Evolutionary conservation across 2,888 invertebrate species (phyloP).

Genomic region (Leucozona laternaria): DNA sequence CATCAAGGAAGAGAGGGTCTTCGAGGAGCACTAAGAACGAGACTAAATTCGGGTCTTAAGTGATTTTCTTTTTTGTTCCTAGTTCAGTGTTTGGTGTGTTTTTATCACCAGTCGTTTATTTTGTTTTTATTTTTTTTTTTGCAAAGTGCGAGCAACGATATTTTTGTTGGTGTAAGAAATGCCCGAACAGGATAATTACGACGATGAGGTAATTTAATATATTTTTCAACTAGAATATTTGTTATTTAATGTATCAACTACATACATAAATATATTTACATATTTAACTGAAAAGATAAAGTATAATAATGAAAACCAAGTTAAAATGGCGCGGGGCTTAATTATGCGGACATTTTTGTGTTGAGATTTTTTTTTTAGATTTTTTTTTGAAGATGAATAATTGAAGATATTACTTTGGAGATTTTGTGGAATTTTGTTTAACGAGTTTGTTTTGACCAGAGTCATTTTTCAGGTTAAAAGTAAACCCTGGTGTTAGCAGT

Average conservation of each 20-base stretch:
- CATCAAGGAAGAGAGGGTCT: neutral
- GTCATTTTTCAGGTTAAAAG: neutral
- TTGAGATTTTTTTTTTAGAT: constrained; percentile 9
- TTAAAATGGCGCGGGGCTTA: constrained; percentile 4
- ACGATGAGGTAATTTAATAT: constrained; percentile 83
- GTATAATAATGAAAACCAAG: constrained; percentile 19
- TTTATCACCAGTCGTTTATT: neutral
- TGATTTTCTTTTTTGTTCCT: constrained; percentile 48
- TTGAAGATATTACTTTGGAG: constrained; percentile 7
- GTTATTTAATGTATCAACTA: constrained; percentile 8
- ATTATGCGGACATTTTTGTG: constrained; percentile 24
- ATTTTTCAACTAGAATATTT: neutral
- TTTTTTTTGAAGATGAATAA: constrained; percentile 9
- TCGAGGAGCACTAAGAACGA: constrained; percentile 29
- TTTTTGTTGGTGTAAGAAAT: constrained; percentile 79
- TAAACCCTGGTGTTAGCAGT: neutral
- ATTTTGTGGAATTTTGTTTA: neutral
- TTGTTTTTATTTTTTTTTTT: constrained; percentile 7
- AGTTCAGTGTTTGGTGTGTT: constrained; percentile 10
- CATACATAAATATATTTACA: constrained; percentile 18
- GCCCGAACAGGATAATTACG: constrained; percentile 84
- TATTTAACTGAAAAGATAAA: constrained; percentile 15
- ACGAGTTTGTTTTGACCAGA: neutral
- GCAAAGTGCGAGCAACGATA: constrained; percentile 47
- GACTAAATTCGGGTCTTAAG: constrained; percentile 62